These are phyloP conservation scores for Sula dactylatra DNA, from an alignment of 2,113 vertebrate genomes.

Conservation along the genomic window DNA sequence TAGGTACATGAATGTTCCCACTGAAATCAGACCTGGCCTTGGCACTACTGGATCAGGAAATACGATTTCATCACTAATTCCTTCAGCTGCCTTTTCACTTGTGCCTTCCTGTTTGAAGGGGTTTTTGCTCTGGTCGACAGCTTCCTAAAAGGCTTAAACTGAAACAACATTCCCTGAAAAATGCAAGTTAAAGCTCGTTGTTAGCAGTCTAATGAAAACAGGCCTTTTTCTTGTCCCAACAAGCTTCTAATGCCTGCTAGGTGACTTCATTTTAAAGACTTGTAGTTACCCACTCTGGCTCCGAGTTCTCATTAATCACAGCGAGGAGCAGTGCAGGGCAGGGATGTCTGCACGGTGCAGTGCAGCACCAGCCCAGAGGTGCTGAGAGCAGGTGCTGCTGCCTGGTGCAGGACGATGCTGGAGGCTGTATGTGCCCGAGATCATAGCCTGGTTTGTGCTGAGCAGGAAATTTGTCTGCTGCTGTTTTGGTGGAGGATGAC, in stretches of 20 bases:
- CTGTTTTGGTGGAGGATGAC: not conserved
- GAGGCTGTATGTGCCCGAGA: accelerated
- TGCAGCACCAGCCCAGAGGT: not conserved
- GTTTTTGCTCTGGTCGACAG: not conserved
- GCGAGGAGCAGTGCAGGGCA: not conserved
- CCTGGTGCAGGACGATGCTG: not conserved
- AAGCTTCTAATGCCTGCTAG: not conserved
- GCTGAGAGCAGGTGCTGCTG: not conserved
- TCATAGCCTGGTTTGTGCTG: not conserved
- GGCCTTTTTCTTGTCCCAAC: not conserved
- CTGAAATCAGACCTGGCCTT: not conserved
- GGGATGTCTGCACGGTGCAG: accelerated
- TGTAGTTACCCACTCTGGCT: not conserved
- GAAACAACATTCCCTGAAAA: not conserved
- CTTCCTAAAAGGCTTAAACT: not conserved
- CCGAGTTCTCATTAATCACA: too few relatives aligned
- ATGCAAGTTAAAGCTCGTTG: not conserved
- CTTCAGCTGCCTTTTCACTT: not conserved
- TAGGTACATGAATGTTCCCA: not conserved
- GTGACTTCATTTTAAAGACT: not conserved
- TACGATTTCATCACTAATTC: not conserved
- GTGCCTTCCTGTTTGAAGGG: not conserved
- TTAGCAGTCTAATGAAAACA: not conserved
- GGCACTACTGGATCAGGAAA: not conserved
- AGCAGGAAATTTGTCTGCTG: not conserved